These are phyloP conservation scores for Plagodis pulveraria DNA, from an alignment of 2,888 invertebrate genomes.

Conservation along the genomic window DNA sequence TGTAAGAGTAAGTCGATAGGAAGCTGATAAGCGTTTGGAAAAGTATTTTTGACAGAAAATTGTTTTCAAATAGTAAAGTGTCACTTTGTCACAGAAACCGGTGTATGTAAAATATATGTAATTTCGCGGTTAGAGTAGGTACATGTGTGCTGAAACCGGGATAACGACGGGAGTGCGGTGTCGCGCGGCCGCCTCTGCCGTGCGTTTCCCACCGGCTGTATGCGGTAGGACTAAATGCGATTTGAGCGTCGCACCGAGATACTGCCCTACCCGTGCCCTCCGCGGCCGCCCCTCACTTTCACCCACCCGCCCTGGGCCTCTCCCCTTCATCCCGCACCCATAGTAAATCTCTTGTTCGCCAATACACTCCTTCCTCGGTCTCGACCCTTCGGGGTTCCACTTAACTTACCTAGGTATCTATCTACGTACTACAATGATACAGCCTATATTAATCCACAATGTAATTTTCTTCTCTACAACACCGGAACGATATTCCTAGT, in stretches of 20 bases:
- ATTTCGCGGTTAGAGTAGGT: constrained; percentile 19
- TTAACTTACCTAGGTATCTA: constrained; percentile 2
- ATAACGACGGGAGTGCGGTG: constrained; percentile 1
- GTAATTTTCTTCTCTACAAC: not conserved
- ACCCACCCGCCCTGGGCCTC: constrained; percentile 53
- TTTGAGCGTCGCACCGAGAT: constrained; percentile 64
- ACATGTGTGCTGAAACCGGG: constrained; percentile 5
- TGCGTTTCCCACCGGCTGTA: constrained; percentile 62
- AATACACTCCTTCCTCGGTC: constrained; percentile 35
- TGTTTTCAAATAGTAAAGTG: no score
- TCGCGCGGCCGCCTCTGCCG: constrained; percentile 43
- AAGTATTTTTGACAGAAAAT: not conserved
- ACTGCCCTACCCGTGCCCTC: constrained; percentile 46
- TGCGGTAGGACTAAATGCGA: constrained; percentile 65
- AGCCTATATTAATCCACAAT: constrained; percentile 5
- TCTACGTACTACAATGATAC: not conserved
- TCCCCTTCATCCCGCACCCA: constrained; percentile 45
- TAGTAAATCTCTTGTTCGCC: constrained; percentile 42
- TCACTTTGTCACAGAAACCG: no score
- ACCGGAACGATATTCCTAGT: no score
- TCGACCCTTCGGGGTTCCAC: constrained; percentile 27
- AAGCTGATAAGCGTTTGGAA: not conserved
- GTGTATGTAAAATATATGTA: no score
- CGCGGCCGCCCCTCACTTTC: constrained; percentile 38
- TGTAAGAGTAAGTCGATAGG: not conserved